These are phyloP conservation scores for Zele albiditarsus DNA, from an alignment of 2,888 invertebrate species.

Conservation along the genomic window DNA sequence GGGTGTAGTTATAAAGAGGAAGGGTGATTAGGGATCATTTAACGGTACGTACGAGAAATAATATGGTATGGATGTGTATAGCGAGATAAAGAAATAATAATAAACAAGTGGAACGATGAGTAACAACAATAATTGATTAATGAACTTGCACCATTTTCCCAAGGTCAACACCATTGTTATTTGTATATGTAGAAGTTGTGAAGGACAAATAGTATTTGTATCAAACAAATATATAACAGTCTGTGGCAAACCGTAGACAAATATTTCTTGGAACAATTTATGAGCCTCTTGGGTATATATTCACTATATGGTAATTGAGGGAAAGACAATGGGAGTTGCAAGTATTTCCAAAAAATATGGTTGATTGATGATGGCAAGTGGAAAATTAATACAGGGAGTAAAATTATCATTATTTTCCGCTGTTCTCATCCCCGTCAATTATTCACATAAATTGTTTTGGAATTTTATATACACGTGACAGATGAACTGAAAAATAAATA, in stretches of 20 bases:
- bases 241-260: slow-evolving; percentile 6
- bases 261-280: slow-evolving; percentile 9
- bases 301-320: slow-evolving; percentile 3
- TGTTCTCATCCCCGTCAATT: neutral
- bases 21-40: too few relatives aligned
- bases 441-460: too few relatives aligned
- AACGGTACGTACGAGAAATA: too few relatives aligned
- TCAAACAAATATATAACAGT: neutral
- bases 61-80: too few relatives aligned
- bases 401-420: neutral
- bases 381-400: neutral
- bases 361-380: neutral
- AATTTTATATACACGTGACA: too few relatives aligned
- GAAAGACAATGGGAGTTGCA: neutral
- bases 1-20: too few relatives aligned
- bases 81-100: too few relatives aligned
- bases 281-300: slow-evolving; percentile 13
- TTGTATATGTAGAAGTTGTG: neutral
- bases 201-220: neutral
- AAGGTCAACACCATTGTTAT: neutral
- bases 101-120: neutral
- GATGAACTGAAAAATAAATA: too few relatives aligned
- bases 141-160: neutral
- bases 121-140: neutral
- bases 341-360: neutral